Conservation (phyloP, 2,888 invertebrate genomes). For the Drosophila hamatofila region DNA sequence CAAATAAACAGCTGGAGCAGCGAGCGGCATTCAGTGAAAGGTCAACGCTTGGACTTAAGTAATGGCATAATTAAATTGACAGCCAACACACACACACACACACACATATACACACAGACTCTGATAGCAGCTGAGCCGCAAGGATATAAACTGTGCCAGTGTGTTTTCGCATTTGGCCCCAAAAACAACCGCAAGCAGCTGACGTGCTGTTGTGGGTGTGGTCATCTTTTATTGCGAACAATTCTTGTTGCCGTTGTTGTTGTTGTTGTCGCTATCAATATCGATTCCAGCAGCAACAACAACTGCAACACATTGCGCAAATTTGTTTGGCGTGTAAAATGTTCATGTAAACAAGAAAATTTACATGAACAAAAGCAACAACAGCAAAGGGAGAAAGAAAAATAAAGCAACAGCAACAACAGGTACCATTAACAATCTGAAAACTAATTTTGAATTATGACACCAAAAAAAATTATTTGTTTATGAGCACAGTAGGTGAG, state of each 20-base stretch:
- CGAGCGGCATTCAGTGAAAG: not conserved
- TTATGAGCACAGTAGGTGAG: not conserved
- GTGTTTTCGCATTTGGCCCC: slow-evolving; percentile 18
- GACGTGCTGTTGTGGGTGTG: slow-evolving; percentile 26
- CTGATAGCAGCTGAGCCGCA: slow-evolving; percentile 37
- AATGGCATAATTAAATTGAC: slow-evolving; percentile 71
- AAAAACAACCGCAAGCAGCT: slow-evolving; percentile 34
- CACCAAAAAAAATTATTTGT: not conserved
- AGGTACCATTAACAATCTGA: slow-evolving; percentile 39
- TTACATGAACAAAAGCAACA: slow-evolving; percentile 52
- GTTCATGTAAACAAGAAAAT: slow-evolving; percentile 69
- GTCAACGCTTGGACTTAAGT: slow-evolving; percentile 48
- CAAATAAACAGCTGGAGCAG: slow-evolving; percentile 20
- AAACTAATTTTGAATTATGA: slow-evolving; percentile 44
- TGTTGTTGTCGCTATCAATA: slow-evolving; percentile 16
- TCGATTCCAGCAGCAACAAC: slow-evolving; percentile 30
- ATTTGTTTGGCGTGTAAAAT: slow-evolving; percentile 65
- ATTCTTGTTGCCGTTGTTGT: slow-evolving; percentile 8
- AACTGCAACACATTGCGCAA: slow-evolving; percentile 34
- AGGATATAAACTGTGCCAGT: slow-evolving; percentile 27
- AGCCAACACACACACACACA: slow-evolving; percentile 21
- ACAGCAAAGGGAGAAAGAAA: not conserved
- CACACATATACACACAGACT: slow-evolving; percentile 14
- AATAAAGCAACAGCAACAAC: slow-evolving; percentile 27
- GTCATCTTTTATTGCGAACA: slow-evolving; percentile 19